Evolutionary conservation across 1,140 invertebrate species (phyloP).

Genomic region (Pristionchus pacificus): DNA sequence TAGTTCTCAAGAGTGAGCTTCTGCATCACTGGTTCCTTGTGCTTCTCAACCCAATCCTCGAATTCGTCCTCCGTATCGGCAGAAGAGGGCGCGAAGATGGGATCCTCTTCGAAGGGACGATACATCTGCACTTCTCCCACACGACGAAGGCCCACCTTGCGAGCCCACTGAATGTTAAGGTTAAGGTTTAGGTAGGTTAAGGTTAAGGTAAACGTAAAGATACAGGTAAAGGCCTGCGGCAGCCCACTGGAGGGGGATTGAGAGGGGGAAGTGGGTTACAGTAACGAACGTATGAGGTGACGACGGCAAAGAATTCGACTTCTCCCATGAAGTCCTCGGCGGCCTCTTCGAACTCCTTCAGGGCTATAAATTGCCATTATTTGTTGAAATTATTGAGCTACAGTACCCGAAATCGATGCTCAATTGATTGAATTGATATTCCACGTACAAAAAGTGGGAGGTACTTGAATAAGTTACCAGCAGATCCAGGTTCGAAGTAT

Average conservation of each 20-base stretch:
- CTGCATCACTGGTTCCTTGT: conserved; percentile 57
- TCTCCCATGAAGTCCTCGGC: conserved; percentile 58
- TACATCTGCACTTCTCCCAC: conserved; percentile 56
- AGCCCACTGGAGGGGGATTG: too few species aligned
- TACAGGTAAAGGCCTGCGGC: conserved; percentile 21
- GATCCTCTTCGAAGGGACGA: conserved; percentile 56
- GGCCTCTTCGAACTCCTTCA: conserved; percentile 57
- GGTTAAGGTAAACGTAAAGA: conserved; percentile 9
- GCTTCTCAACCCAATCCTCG: conserved; percentile 57
- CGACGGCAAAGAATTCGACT: conserved; percentile 57
- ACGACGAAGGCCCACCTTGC: conserved; percentile 54
- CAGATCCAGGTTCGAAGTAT: conserved; percentile 57
- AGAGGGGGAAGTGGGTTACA: too few species aligned
- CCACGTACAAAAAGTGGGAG: too few species aligned
- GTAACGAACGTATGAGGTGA: conserved; percentile 54
- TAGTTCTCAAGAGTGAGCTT: conserved; percentile 54
- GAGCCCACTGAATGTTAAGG: conserved; percentile 47
- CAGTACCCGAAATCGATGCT: too few species aligned
- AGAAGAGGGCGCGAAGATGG: conserved; percentile 51
- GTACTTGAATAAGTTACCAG: too few species aligned
- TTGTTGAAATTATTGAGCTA: neutral
- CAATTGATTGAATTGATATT: too few species aligned
- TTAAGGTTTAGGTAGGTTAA: conserved; percentile 5
- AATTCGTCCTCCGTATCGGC: conserved; percentile 54
- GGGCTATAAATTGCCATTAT: conserved; percentile 33